phyloP scores from a whole-genome alignment of 2,888 invertebrate species.

The Epiperipatus broadwayi region DNA sequence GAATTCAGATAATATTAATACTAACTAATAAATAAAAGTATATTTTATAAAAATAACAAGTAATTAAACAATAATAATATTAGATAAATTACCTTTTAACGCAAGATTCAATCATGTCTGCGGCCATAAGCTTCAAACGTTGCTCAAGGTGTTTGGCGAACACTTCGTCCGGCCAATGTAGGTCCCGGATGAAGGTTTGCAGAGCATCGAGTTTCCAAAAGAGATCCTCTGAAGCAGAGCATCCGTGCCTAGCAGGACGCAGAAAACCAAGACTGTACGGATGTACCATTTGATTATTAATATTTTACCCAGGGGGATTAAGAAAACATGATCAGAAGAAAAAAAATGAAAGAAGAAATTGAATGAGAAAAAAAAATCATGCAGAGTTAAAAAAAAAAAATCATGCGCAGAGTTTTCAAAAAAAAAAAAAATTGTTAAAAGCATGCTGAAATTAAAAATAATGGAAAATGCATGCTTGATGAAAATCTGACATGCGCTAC shows the following conservation, averaged over 20 bases:
- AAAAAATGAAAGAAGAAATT: slow-evolving; percentile 10
- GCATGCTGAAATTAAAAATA: too few relatives aligned
- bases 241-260: slow-evolving; percentile 44
- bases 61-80: not conserved
- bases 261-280: slow-evolving; percentile 6
- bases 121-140: slow-evolving; percentile 87
- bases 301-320: not conserved
- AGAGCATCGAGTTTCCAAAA: slow-evolving; percentile 98
- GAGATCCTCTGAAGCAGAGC: slow-evolving; percentile 91
- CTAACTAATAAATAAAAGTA: slow-evolving; percentile 1
- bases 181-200: slow-evolving; percentile 88
- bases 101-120: slow-evolving; percentile 97
- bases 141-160: slow-evolving; percentile 91
- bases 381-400: too few relatives aligned
- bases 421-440: too few relatives aligned
- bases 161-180: slow-evolving; percentile 97
- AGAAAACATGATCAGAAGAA: slow-evolving; percentile 6
- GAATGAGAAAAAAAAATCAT: too few relatives aligned
- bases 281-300: not conserved
- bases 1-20: slow-evolving; percentile 6
- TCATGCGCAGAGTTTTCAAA: too few relatives aligned
- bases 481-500: too few relatives aligned
- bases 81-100: slow-evolving; percentile 44
- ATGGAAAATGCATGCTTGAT: too few relatives aligned
- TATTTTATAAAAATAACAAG: slow-evolving; percentile 26